Evolutionary conservation across 2,888 invertebrate genomes (phyloP).

Genomic region (Ophioninae sp.): DNA sequence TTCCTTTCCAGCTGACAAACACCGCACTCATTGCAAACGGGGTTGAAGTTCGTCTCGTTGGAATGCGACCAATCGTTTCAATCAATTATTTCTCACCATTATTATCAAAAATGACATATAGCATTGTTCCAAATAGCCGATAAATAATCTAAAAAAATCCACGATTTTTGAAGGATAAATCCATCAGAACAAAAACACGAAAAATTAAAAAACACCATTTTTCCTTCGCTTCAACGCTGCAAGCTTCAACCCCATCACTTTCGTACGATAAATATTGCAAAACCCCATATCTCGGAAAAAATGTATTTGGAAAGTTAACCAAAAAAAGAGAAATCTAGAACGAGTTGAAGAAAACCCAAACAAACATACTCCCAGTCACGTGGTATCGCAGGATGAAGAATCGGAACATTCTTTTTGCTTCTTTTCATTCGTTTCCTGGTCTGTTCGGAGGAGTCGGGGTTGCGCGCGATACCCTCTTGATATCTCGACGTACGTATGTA

Average conservation of each 20-base stretch:
- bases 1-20: background rate
- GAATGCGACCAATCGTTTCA: too few relatives aligned
- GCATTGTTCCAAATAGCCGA: too few relatives aligned
- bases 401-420: background rate
- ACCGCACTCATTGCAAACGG: background rate
- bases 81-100: too few relatives aligned
- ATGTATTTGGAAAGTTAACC: background rate
- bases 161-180: too few relatives aligned
- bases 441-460: background rate
- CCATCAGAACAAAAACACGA: too few relatives aligned
- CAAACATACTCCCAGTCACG: background rate
- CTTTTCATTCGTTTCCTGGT: background rate
- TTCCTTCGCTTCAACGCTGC: too few relatives aligned
- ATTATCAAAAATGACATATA: too few relatives aligned
- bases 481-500: conserved; percentile 15
- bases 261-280: background rate
- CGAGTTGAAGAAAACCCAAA: background rate
- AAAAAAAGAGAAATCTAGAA: background rate
- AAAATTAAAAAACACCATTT: too few relatives aligned
- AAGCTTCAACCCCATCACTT: too few relatives aligned
- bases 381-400: background rate
- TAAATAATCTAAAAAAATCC: too few relatives aligned
- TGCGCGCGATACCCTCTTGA: conserved; percentile 21
- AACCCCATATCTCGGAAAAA: background rate
- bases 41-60: background rate